A percentile compares a stretch with the other conserved stretches of the same genome.
phyloP scores from a whole-genome alignment of 2,797 vertebrate species.

The Eupleurogrammus muticus region DNA sequence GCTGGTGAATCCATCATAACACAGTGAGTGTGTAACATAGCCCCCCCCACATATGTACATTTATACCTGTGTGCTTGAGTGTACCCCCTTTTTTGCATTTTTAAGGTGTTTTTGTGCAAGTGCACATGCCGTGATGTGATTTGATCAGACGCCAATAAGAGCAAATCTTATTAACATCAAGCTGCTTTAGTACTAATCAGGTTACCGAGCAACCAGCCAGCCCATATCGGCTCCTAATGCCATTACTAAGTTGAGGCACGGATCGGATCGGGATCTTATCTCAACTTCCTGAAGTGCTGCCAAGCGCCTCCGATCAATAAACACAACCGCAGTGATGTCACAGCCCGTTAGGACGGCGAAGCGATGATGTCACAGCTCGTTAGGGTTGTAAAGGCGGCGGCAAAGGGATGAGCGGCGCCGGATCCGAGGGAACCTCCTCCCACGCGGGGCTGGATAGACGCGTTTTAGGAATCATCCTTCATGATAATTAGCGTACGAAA shows the following conservation, averaged over 20 bases:
- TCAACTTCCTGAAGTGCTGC: constrained; percentile 82
- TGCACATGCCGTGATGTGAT: constrained; percentile 72
- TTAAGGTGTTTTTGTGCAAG: constrained; percentile 13
- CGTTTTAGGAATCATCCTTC: constrained; percentile 39
- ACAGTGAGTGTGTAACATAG: background rate
- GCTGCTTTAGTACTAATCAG: constrained; percentile 83
- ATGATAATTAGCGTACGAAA: constrained; percentile 54
- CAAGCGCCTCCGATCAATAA: constrained; percentile 86
- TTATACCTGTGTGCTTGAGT: constrained; percentile 2
- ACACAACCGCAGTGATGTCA: constrained; percentile 80
- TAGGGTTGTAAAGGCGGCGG: constrained; percentile 59
- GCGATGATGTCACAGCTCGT: constrained; percentile 77
- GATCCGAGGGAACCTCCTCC: constrained; percentile 33
- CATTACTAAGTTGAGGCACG: constrained; percentile 84
- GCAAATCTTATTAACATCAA: constrained; percentile 87
- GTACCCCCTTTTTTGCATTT: constrained; percentile 23
- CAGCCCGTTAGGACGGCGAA: constrained; percentile 65
- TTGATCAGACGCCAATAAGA: constrained; percentile 85
- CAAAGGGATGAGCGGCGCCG: constrained; percentile 35
- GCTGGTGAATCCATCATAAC: background rate
- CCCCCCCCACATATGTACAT: background rate
- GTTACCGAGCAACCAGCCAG: constrained; percentile 84
- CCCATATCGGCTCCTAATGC: constrained; percentile 86
- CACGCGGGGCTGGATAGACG: constrained; percentile 15
- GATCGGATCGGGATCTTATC: constrained; percentile 85